Conservation (phyloP, 1,140 invertebrate species). For the Drosophila ogumai region DNA sequence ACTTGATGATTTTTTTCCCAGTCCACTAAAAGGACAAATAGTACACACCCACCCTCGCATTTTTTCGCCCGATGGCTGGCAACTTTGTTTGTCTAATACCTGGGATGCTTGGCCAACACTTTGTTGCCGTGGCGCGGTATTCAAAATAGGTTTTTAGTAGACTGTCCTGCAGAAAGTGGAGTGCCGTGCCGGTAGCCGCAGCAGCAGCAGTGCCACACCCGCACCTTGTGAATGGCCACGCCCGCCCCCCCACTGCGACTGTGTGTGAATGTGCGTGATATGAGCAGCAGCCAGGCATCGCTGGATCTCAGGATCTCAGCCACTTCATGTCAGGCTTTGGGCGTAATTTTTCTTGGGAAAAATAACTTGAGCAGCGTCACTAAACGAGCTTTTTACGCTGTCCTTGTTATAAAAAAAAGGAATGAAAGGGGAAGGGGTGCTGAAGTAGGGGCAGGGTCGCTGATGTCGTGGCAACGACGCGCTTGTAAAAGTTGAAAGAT, state of each 20-base stretch:
- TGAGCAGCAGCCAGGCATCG: constrained; percentile 40
- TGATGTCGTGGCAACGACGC: constrained; percentile 73
- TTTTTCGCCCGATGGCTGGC: constrained; percentile 42
- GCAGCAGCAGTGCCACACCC: constrained; percentile 23
- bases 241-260: constrained; percentile 15
- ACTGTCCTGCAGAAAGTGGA: constrained; percentile 47
- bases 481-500: constrained; percentile 84
- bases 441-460: constrained; percentile 7
- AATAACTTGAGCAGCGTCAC: constrained; percentile 45
- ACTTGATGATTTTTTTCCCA: neutral
- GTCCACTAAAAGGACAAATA: constrained; percentile 35
- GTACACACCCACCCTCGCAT: neutral
- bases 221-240: constrained; percentile 47
- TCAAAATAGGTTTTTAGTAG: constrained; percentile 78
- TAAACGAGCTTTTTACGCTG: constrained; percentile 76
- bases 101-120: constrained; percentile 52
- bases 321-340: constrained; percentile 76
- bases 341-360: constrained; percentile 64
- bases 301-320: constrained; percentile 36
- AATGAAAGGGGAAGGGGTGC: neutral
- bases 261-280: constrained; percentile 68
- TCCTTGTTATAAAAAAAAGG: constrained; percentile 23
- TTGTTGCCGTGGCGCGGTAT: constrained; percentile 52
- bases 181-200: constrained; percentile 1
- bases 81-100: constrained; percentile 75